These are phyloP conservation scores for Tenualosa thibaudeaui DNA, from an alignment of 2,797 vertebrate genomes.

Conservation along the genomic window DNA sequence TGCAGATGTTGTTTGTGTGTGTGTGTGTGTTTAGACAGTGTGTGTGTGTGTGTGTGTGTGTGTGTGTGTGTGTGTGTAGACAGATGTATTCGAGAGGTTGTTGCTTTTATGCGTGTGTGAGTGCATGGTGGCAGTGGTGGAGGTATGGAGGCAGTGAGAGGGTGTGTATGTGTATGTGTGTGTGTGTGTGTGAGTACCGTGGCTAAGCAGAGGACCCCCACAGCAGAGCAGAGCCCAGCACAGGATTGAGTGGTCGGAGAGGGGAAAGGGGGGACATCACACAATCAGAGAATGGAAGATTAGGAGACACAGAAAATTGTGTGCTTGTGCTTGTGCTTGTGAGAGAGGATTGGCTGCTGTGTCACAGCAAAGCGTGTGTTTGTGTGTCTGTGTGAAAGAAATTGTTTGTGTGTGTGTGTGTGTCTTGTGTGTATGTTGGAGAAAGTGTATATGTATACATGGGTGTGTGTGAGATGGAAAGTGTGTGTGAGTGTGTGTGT, in stretches of 20 bases:
- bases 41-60: no score
- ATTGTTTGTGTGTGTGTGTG: background rate
- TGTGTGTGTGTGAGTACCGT: background rate
- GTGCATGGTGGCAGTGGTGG: no score
- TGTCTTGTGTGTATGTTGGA: conserved; percentile 18
- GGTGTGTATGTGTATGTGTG: background rate
- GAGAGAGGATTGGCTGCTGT: background rate
- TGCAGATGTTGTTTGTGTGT: no score
- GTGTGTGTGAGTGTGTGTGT: background rate
- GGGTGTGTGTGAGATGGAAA: conserved; percentile 40
- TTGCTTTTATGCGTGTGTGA: no score
- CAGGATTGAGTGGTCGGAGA: no score
- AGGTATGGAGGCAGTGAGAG: background rate
- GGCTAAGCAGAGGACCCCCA: no score
- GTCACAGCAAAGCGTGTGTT: background rate
- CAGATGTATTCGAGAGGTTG: no score
- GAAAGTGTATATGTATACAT: no score
- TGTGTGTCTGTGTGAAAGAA: background rate
- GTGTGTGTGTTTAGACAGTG: no score
- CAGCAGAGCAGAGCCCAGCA: no score
- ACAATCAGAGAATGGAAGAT: background rate
- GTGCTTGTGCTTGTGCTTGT: background rate
- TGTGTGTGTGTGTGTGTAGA: no score
- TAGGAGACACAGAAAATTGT: background rate
- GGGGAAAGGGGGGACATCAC: background rate